Conservation (phyloP, 2,888 invertebrate species). For the Hoplodrina ambigua region DNA sequence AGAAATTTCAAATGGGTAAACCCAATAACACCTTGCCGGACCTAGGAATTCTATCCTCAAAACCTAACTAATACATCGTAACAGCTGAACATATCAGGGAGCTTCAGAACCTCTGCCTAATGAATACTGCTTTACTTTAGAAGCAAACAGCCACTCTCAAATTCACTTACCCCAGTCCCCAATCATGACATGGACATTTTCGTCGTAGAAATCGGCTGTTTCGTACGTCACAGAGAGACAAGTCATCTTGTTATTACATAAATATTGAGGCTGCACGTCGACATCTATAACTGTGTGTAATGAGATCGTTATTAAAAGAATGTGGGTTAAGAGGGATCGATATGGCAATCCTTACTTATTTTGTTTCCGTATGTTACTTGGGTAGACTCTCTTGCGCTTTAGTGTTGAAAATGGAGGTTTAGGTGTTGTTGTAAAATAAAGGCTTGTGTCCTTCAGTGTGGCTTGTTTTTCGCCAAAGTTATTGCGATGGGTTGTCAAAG, state of each 20-base stretch:
- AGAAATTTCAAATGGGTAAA: too few species aligned
- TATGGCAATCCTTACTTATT: constrained; percentile 29
- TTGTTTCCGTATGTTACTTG: constrained; percentile 24
- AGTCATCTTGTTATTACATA: constrained; percentile 42
- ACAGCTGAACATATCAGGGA: too few species aligned
- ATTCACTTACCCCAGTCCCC: constrained; percentile 21
- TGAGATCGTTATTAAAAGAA: constrained; percentile 38
- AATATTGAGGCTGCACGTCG: constrained; percentile 19
- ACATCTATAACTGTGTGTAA: constrained; percentile 22
- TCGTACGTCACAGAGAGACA: constrained; percentile 15
- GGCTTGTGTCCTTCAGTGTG: too few species aligned
- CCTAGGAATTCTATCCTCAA: too few species aligned
- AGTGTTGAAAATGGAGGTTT: not conserved
- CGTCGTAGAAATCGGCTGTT: constrained; percentile 31
- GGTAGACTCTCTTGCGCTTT: not conserved
- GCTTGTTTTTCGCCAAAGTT: too few species aligned
- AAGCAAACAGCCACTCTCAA: constrained; percentile 5
- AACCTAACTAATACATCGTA: too few species aligned
- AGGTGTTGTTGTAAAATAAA: not conserved
- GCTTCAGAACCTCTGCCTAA: not conserved
- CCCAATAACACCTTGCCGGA: too few species aligned
- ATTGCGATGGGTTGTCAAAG: too few species aligned
- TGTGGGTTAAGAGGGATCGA: constrained; percentile 45
- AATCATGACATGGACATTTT: constrained; percentile 13
- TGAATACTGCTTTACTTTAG: constrained; percentile 6